phyloP scores from a whole-genome alignment of 2,888 invertebrate genomes.

The Scaptomyza tumidula region DNA sequence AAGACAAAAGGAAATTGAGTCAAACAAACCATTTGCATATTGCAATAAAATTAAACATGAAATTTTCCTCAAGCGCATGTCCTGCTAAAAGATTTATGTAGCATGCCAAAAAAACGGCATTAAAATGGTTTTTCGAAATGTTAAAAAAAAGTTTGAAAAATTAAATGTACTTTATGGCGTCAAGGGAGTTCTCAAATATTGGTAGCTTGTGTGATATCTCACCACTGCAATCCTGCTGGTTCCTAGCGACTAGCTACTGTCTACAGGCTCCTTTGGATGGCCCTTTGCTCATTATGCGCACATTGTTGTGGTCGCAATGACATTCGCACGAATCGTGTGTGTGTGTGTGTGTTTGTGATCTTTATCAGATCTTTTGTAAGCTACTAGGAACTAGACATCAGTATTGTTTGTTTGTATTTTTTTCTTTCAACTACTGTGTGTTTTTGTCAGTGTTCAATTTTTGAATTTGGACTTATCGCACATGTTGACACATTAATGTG shows the following conservation, averaged over 20 bases:
- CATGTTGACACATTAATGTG: constrained; percentile 81
- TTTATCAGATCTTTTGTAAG: constrained; percentile 52
- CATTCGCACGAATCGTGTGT: constrained; percentile 67
- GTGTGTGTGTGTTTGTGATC: constrained; percentile 48
- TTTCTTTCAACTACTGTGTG: constrained; percentile 53
- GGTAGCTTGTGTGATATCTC: constrained; percentile 19
- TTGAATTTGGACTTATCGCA: constrained; percentile 51
- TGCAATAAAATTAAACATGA: constrained; percentile 65
- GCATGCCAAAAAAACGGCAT: constrained; percentile 45
- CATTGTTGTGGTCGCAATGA: constrained; percentile 76
- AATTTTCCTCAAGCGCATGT: constrained; percentile 51
- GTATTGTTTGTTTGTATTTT: constrained; percentile 42
- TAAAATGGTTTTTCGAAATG: constrained; percentile 45
- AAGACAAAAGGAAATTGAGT: constrained; percentile 23
- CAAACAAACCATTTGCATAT: constrained; percentile 69
- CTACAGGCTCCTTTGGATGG: constrained; percentile 10
- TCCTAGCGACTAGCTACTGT: constrained; percentile 5
- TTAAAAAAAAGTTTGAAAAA: constrained; percentile 18
- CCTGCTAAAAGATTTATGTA: constrained; percentile 71
- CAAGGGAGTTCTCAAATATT: constrained; percentile 34
- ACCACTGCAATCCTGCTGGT: constrained; percentile 42
- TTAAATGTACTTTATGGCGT: constrained; percentile 45
- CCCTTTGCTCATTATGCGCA: constrained; percentile 70
- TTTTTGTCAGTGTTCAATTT: constrained; percentile 8
- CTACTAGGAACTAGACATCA: constrained; percentile 76